Conservation (phyloP, 2,113 vertebrate genomes). For the Hoplias malabaricus region DNA sequence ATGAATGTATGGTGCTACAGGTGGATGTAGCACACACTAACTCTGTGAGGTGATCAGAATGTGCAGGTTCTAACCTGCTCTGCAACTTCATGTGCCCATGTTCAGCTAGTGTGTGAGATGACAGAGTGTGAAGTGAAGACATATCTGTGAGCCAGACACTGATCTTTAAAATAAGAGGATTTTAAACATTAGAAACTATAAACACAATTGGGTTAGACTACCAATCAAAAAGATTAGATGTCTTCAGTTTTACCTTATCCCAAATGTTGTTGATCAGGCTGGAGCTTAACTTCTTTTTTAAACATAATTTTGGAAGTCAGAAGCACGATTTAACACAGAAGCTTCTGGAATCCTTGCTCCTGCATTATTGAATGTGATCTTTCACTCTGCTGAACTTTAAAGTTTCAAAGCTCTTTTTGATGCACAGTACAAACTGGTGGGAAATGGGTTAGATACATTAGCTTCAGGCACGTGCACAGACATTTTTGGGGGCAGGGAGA, state of each 20-base stretch:
- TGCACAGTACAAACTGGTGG: too few relatives aligned
- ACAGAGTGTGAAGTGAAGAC: conserved; percentile 17
- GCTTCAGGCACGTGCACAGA: too few relatives aligned
- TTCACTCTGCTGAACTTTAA: too few relatives aligned
- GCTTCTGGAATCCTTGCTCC: too few relatives aligned
- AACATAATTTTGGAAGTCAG: too few relatives aligned
- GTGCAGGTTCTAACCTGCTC: conserved; percentile 1
- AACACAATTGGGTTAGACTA: not conserved
- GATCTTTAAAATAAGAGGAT: conserved; percentile 7
- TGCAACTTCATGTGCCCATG: conserved; percentile 28
- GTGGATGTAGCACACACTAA: not conserved
- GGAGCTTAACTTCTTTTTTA: not conserved
- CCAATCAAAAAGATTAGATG: not conserved
- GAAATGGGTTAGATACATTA: too few relatives aligned
- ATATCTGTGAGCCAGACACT: conserved; percentile 19
- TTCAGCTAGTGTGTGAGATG: conserved; percentile 9
- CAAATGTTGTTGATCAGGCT: not conserved
- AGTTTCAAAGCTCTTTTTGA: too few relatives aligned
- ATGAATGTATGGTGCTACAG: not conserved
- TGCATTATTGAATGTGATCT: too few relatives aligned
- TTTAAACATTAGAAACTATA: conserved; percentile 14
- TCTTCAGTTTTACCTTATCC: not conserved
- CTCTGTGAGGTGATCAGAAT: not conserved
- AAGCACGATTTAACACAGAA: too few relatives aligned
- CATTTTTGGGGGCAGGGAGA: too few relatives aligned